phyloP scores from a whole-genome alignment of 2,888 invertebrate genomes.

The Euspilapteryx auroguttella region DNA sequence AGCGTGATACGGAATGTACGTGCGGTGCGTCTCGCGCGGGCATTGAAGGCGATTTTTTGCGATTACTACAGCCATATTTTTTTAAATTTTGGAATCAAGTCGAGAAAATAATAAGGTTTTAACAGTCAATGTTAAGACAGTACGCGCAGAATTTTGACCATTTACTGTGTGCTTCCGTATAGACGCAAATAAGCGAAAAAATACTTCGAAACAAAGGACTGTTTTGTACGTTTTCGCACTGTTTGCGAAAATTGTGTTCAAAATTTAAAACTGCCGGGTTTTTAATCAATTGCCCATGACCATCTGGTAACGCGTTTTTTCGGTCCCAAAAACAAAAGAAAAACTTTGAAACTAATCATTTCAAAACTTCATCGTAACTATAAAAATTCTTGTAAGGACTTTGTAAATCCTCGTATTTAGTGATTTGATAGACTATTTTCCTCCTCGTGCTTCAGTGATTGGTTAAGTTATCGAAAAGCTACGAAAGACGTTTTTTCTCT shows the following conservation, averaged over 20 bases:
- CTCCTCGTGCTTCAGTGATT: slow-evolving; percentile 53
- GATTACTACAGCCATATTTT: slow-evolving; percentile 49
- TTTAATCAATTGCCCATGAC: slow-evolving; percentile 35
- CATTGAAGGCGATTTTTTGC: slow-evolving; percentile 54
- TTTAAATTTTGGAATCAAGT: slow-evolving; percentile 47
- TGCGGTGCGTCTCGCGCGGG: slow-evolving; percentile 62
- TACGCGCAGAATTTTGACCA: slow-evolving; percentile 56
- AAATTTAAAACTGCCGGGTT: slow-evolving; percentile 21
- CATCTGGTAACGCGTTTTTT: slow-evolving; percentile 47
- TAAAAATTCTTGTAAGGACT: slow-evolving; percentile 47
- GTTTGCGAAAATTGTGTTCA: slow-evolving; percentile 58
- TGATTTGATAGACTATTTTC: slow-evolving; percentile 44
- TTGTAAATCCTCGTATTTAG: slow-evolving; percentile 36
- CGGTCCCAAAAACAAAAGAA: slow-evolving; percentile 48
- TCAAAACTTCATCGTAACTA: slow-evolving; percentile 29
- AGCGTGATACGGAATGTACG: slow-evolving; percentile 62
- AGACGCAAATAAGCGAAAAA: slow-evolving; percentile 51
- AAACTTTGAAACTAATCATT: slow-evolving; percentile 30
- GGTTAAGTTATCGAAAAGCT: slow-evolving; percentile 18
- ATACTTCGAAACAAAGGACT: slow-evolving; percentile 57
- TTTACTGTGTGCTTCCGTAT: slow-evolving; percentile 54
- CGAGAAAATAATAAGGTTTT: slow-evolving; percentile 37
- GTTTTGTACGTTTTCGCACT: slow-evolving; percentile 61
- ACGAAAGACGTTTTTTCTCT: no score
- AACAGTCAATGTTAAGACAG: slow-evolving; percentile 36